These are phyloP conservation scores for Acleris literana DNA, from an alignment of 2,888 invertebrate genomes.

Conservation along the genomic window DNA sequence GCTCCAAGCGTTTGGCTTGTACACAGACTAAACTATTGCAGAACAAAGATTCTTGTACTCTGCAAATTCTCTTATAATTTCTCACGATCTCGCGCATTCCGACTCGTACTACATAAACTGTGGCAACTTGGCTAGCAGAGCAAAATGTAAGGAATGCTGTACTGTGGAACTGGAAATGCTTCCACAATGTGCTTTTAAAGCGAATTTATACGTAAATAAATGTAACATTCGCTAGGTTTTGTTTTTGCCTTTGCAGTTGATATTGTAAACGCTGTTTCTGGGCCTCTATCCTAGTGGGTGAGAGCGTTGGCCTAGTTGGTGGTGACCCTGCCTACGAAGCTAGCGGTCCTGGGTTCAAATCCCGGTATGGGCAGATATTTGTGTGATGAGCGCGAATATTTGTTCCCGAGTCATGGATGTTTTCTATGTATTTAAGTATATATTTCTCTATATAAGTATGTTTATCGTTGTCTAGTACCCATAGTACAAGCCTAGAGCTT, in stretches of 20 bases:
- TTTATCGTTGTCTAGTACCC: too few relatives aligned
- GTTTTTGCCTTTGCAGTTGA: constrained; percentile 14
- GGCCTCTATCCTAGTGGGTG: neutral
- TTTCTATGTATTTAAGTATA: too few relatives aligned
- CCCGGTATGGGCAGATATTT: too few relatives aligned
- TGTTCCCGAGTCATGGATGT: too few relatives aligned
- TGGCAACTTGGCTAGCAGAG: constrained; percentile 11
- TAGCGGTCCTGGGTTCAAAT: too few relatives aligned
- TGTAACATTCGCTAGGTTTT: constrained; percentile 15
- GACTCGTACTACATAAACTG: constrained; percentile 17
- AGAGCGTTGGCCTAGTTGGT: too few relatives aligned
- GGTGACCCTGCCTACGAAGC: too few relatives aligned
- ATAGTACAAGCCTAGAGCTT: too few relatives aligned
- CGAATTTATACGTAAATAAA: constrained; percentile 26
- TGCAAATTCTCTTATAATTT: constrained; percentile 9
- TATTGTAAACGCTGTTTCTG: neutral
- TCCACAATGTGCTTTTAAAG: constrained; percentile 27
- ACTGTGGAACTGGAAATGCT: constrained; percentile 23
- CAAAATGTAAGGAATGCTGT: constrained; percentile 31
- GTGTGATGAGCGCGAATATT: too few relatives aligned
- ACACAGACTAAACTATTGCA: constrained; percentile 49
- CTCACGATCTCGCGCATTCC: constrained; percentile 25
- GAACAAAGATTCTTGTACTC: constrained; percentile 39
- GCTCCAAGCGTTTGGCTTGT: neutral
- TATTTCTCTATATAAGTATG: too few relatives aligned